Evolutionary conservation across 2,888 invertebrate genomes (phyloP), one percentile per base, ranked within the genome.

Genomic region (Ceriagrion tenellum): DNA sequence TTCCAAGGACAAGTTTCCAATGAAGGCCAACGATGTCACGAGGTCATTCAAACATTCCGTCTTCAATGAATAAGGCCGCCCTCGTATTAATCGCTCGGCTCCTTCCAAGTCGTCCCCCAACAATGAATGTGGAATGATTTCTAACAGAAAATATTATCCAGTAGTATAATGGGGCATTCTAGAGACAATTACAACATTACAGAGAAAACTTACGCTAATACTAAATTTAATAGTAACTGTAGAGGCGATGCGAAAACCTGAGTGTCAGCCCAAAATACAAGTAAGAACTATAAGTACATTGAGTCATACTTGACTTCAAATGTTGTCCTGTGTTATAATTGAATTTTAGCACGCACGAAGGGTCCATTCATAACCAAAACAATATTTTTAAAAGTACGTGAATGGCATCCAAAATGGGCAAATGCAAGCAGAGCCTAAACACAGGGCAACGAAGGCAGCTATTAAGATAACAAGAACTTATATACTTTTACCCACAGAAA

Each of bases 21-120:
- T 93, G 93, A 93, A 93, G 93, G 93, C 93, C 93, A 93, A 63
- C 93, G 69, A 93, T 93, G 93, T 93, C 93, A 93, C 93, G 93
- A 93, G 93, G 93, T 93, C 93, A 93, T 69, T 69, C 56, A 59
- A 69, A 93, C n/a, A 91, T 40, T 91, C 91, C 40, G 35, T 13
- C 81, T 81, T 35, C 35, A 81, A 81, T 81, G 81, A 81, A 81
- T 35, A 81, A 35, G 81, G 81, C 81, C 35, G 81, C 35, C 35
- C 30, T 81, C 81, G 35, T 35, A 81, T 81, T 81, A 30, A 81
- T 12, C 35, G 81, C 81, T 30, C 30, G 30, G 1, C 81, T 30
- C 30, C 81, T 35, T 13, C 30, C 30, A 81, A 81, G 81, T 35
- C 0, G 18, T 26, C 30, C 16, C 35, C 16, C 81, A 35, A 81